Conservation (phyloP, 1,140 invertebrate genomes). For the Drosophila yakuba region DNA sequence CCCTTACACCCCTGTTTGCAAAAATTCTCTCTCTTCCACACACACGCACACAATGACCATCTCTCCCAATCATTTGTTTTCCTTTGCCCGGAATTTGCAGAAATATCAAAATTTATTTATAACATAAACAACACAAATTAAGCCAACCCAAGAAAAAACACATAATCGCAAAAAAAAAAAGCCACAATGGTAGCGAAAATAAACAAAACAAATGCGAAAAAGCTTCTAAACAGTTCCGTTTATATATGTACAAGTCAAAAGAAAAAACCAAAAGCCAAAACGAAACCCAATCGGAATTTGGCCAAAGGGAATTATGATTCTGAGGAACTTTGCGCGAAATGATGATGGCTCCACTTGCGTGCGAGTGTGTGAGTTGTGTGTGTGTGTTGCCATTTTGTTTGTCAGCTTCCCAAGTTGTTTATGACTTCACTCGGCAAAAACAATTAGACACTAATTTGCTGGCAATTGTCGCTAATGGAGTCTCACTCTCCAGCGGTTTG, state of each 20-base stretch:
- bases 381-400: conserved; percentile 26
- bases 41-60: conserved; percentile 4
- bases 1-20: conserved; percentile 1
- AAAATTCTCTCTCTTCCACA: conserved; percentile 12
- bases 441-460: conserved; percentile 28
- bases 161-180: conserved; percentile 40
- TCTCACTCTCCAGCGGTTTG: not conserved
- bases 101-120: conserved; percentile 70
- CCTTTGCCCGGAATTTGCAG: conserved; percentile 52
- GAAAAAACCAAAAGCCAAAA: conserved; percentile 8
- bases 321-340: conserved; percentile 37
- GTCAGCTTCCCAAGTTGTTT: conserved; percentile 34
- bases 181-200: conserved; percentile 28
- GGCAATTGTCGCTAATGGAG: conserved; percentile 11
- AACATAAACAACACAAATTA: conserved; percentile 75
- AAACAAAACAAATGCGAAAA: conserved; percentile 51
- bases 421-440: conserved; percentile 22
- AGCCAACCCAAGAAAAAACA: conserved; percentile 38
- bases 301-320: conserved; percentile 45
- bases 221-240: conserved; percentile 50
- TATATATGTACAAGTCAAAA: conserved; percentile 5
- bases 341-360: conserved; percentile 16
- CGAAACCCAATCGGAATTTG: conserved; percentile 23
- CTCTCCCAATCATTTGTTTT: conserved; percentile 26
- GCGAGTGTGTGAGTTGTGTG: conserved; percentile 1